Evolutionary conservation across 2,797 vertebrate species (phyloP), one percentile per base, ranked within the genome.

Genomic region (Cynopterus sphinx): DNA sequence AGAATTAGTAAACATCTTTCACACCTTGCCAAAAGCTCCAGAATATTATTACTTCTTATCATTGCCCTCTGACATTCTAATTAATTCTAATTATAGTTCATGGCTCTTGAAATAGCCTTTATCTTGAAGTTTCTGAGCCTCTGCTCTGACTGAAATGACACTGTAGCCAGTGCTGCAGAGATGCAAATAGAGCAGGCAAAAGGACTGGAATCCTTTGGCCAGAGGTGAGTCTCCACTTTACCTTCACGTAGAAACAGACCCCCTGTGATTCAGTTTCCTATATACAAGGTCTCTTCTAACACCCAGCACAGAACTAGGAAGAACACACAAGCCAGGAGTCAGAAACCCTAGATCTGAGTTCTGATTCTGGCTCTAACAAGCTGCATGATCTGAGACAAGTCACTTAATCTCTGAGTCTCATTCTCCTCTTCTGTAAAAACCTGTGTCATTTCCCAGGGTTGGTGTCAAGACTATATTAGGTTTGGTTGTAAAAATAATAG

Each of bases 401-500:
- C 57, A 59, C 26, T 92, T 82, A 67, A 77, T 59, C 43, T 94
- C 68, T 43, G 57, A 91, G 31, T 53, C 65, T 95, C n/a, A 31
- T 33, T 93, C 81, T 57, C 70, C 19, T 90, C 41, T 90, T 55
- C 78, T 95, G 7, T 94, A 91, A 96, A 94, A 94, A 59, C n/a
- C 75, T 83, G 49, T 41, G 53, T 36, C 26, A 31, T 74, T 67
- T 85, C 59, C 71, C 31, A 88, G 46, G 7, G 26, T 73, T 82
- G 43, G 77, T 63, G 61, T 87, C 61, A 93, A 91, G 41, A 94
- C 46, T 55, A 57, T 90, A 75, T 95, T 90, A 63, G n/a, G 87
- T 89, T 85, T 94, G 43, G 19, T 75, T 92, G 16, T 49, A 19
- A 67, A 96, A 92, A 79, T 6, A 70, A 71, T 22, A 6, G n/a